phyloP scores from a whole-genome alignment of 2,888 invertebrate genomes.

The Rutpela maculata region DNA sequence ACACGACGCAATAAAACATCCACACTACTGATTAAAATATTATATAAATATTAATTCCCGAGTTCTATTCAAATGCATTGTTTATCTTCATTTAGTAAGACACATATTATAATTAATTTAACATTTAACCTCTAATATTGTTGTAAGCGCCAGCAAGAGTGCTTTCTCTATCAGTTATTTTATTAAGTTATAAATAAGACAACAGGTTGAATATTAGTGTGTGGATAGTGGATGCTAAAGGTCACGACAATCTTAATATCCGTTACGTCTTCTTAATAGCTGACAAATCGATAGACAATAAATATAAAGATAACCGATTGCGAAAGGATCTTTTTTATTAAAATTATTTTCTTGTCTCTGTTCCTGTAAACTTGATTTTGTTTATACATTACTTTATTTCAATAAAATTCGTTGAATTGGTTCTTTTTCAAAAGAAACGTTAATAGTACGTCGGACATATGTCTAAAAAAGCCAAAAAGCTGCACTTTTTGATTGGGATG shows the following conservation, averaged over 20 bases:
- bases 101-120: conserved; percentile 34
- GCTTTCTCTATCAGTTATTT: conserved; percentile 41
- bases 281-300: conserved; percentile 43
- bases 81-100: conserved; percentile 10
- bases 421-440: background rate
- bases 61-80: background rate
- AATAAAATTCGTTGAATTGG: background rate
- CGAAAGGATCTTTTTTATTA: conserved; percentile 32
- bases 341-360: background rate
- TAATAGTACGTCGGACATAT: too few relatives aligned
- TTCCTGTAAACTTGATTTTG: background rate
- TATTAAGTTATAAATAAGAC: conserved; percentile 43
- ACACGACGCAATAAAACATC: conserved; percentile 20
- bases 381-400: background rate
- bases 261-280: conserved; percentile 38
- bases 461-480: too few relatives aligned
- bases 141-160: conserved; percentile 19
- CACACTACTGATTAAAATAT: background rate
- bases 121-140: conserved; percentile 22
- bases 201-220: conserved; percentile 43
- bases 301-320: conserved; percentile 25
- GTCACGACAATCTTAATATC: conserved; percentile 35
- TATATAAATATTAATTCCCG: background rate
- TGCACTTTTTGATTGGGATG: too few relatives aligned
- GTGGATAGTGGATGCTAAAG: conserved; percentile 36